phyloP scores from a whole-genome alignment of 2,113 vertebrate species.

The Eurypyga helias region DNA sequence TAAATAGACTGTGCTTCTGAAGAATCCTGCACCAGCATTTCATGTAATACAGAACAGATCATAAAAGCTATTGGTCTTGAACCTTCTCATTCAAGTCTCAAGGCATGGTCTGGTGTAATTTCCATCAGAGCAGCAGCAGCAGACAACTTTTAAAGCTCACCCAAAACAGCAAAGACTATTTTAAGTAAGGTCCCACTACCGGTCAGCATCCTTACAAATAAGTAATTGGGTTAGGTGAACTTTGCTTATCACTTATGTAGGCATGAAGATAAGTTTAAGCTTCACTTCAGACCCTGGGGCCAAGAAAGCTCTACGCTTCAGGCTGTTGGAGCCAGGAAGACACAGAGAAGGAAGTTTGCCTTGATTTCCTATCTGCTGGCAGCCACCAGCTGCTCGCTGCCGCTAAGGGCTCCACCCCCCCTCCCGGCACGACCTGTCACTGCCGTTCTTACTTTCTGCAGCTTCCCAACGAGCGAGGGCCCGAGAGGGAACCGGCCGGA shows the following conservation, averaged over 20 bases:
- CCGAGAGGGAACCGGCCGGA: background rate
- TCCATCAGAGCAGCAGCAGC: background rate
- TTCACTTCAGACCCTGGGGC: background rate
- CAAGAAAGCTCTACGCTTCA: background rate
- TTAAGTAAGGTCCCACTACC: background rate
- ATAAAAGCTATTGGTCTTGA: background rate
- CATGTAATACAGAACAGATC: rapidly evolving
- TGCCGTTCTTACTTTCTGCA: background rate
- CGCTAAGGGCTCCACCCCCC: background rate
- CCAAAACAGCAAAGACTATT: background rate
- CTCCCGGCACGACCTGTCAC: background rate
- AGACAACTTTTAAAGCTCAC: background rate
- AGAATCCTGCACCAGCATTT: background rate
- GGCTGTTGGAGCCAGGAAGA: background rate
- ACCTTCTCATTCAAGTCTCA: background rate
- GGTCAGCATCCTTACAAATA: background rate
- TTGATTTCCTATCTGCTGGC: background rate
- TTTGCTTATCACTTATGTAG: background rate
- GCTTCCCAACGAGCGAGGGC: background rate
- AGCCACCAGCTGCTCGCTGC: background rate
- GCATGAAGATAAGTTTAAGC: background rate
- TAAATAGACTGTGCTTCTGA: background rate
- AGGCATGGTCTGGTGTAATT: rapidly evolving
- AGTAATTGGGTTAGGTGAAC: rapidly evolving
- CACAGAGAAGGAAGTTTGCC: background rate